Conservation (phyloP, 2,888 invertebrate genomes). For the Oligia strigilis region DNA sequence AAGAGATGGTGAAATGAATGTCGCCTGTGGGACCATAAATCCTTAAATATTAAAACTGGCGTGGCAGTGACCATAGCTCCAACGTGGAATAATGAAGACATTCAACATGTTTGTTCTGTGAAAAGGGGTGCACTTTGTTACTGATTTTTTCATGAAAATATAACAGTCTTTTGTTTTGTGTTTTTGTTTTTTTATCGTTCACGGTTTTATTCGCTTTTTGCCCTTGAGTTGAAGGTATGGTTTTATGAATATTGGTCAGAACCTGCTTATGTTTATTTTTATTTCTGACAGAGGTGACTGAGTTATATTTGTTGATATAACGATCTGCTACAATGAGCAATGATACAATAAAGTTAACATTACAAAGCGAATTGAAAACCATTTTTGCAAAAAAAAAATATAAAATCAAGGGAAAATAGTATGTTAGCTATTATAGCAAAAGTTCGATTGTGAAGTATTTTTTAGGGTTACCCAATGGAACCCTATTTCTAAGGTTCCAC, state of each 20-base stretch:
- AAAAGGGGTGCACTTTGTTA: constrained; percentile 65
- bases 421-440: background rate
- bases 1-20: constrained; percentile 82
- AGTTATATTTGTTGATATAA: background rate
- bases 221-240: background rate
- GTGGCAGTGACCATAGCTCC: constrained; percentile 75
- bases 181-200: constrained; percentile 7
- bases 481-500: too few relatives aligned
- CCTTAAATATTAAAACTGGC: constrained; percentile 86
- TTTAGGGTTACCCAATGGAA: too few relatives aligned
- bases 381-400: background rate
- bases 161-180: constrained; percentile 18
- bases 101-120: constrained; percentile 63
- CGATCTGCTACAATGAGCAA: background rate
- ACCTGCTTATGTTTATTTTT: background rate
- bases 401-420: background rate
- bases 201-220: constrained; percentile 11
- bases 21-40: constrained; percentile 85
- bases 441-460: too few relatives aligned
- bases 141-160: constrained; percentile 51
- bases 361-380: background rate
- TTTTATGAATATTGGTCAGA: background rate
- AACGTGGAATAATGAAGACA: constrained; percentile 78
- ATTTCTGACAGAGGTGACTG: background rate
- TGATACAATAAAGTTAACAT: background rate